Conservation (phyloP, 1,140 invertebrate species). For the Scaptomyza graminum region DNA sequence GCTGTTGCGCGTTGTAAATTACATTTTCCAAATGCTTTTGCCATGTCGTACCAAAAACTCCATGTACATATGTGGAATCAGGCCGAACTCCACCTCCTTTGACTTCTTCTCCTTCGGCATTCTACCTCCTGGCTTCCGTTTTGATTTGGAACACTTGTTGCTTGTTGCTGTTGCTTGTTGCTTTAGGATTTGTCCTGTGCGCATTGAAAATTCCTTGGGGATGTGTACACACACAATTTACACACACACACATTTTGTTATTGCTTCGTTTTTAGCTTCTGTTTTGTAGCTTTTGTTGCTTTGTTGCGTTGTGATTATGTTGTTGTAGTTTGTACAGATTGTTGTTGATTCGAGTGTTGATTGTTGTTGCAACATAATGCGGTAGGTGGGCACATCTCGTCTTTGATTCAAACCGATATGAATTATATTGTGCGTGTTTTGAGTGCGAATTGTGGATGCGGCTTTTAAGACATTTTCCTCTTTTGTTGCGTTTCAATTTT, state of each 20-base stretch:
- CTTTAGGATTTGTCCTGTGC: constrained; percentile 66
- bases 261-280: constrained; percentile 32
- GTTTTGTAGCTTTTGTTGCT: constrained; percentile 5
- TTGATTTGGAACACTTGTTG: constrained; percentile 79
- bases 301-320: constrained; percentile 58
- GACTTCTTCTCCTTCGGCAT: constrained; percentile 8
- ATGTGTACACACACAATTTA: constrained; percentile 58
- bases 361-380: constrained; percentile 67
- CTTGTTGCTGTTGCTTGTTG: constrained; percentile 23
- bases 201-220: constrained; percentile 67
- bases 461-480: too few species aligned
- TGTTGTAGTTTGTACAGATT: constrained; percentile 80
- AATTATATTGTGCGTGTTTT: constrained; percentile 7
- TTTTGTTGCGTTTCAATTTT: too few species aligned
- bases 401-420: constrained; percentile 35
- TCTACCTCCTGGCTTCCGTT: constrained; percentile 63
- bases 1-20: constrained; percentile 77
- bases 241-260: constrained; percentile 34
- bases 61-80: constrained; percentile 78
- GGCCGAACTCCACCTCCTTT: constrained; percentile 16
- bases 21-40: constrained; percentile 83
- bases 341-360: constrained; percentile 78
- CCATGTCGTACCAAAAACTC: constrained; percentile 80
- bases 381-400: constrained; percentile 44
- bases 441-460: constrained; percentile 6